Percentiles rank a stretch among this genome's conserved stretches.
These are phyloP conservation scores for Atherinomorus stipes DNA, from an alignment of 2,113 vertebrate genomes.

Conservation along the genomic window DNA sequence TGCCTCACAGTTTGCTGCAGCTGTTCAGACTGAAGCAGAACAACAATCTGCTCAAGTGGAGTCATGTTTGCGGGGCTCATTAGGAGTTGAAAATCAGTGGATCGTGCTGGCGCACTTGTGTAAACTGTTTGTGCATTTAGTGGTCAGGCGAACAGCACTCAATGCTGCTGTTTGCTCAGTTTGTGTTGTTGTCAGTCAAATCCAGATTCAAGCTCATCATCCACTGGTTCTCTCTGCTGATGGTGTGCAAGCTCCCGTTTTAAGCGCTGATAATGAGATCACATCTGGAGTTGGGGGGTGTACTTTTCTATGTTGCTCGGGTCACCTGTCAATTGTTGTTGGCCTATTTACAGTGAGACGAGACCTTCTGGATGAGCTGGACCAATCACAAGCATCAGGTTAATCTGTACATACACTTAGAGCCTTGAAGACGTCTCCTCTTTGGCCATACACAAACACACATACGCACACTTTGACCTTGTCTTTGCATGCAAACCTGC, in stretches of 20 bases:
- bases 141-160: background rate
- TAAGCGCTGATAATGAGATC: slow-evolving; percentile 28
- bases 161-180: background rate
- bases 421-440: slow-evolving; percentile 30
- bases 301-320: slow-evolving; percentile 23
- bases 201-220: background rate
- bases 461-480: slow-evolving; percentile 6
- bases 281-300: slow-evolving; percentile 47
- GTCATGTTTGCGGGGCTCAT: slow-evolving; percentile 29
- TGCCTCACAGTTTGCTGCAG: slow-evolving; percentile 8
- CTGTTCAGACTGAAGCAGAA: slow-evolving; percentile 30
- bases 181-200: background rate
- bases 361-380: slow-evolving; percentile 53
- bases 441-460: slow-evolving; percentile 20
- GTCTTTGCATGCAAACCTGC: slow-evolving; percentile 16
- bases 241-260: slow-evolving; percentile 4
- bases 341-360: slow-evolving; percentile 53
- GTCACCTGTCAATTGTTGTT: slow-evolving; percentile 61
- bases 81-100: slow-evolving; percentile 8
- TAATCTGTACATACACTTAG: slow-evolving; percentile 64
- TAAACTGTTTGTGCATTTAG: slow-evolving; percentile 8
- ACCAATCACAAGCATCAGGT: slow-evolving; percentile 59
- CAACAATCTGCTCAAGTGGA: slow-evolving; percentile 36
- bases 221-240: background rate
- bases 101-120: background rate